phyloP scores from a whole-genome alignment of 1,140 invertebrate genomes.

The Polyergus mexicanus region DNA sequence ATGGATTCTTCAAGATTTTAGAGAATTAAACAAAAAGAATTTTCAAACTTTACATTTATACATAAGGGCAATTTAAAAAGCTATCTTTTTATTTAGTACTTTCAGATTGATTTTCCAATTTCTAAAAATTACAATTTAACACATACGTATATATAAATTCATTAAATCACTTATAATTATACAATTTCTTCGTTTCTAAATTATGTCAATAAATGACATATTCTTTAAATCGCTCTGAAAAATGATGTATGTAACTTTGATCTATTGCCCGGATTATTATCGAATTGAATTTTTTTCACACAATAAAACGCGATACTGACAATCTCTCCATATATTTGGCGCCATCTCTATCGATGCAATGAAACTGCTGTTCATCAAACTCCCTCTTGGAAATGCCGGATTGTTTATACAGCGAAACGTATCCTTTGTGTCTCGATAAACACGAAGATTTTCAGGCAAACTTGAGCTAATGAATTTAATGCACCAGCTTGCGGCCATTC shows the following conservation, averaged over 20 bases:
- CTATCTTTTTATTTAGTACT: not conserved
- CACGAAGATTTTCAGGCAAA: slow-evolving; percentile 38
- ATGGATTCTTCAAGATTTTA: not conserved
- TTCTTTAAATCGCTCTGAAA: not conserved
- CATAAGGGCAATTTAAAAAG: not conserved
- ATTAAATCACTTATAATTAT: not conserved
- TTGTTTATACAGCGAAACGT: slow-evolving; percentile 27
- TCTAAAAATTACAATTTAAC: not conserved
- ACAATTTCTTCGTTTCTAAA: not conserved
- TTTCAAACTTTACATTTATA: not conserved
- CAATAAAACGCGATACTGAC: slow-evolving; percentile 14
- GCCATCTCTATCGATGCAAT: slow-evolving; percentile 20
- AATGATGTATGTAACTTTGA: not conserved
- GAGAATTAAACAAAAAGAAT: not conserved
- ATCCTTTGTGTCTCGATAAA: slow-evolving; percentile 34
- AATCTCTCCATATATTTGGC: slow-evolving; percentile 43
- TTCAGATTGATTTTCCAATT: not conserved
- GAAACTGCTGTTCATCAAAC: slow-evolving; percentile 22
- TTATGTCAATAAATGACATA: not conserved
- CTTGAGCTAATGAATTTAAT: slow-evolving; percentile 47
- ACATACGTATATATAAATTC: too few species aligned
- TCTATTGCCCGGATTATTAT: not conserved
- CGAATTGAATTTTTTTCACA: not conserved
- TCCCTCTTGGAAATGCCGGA: slow-evolving; percentile 18
- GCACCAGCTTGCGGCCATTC: not conserved